phyloP scores from a whole-genome alignment of 2,888 invertebrate species.

The Nomada hirtipes region DNA sequence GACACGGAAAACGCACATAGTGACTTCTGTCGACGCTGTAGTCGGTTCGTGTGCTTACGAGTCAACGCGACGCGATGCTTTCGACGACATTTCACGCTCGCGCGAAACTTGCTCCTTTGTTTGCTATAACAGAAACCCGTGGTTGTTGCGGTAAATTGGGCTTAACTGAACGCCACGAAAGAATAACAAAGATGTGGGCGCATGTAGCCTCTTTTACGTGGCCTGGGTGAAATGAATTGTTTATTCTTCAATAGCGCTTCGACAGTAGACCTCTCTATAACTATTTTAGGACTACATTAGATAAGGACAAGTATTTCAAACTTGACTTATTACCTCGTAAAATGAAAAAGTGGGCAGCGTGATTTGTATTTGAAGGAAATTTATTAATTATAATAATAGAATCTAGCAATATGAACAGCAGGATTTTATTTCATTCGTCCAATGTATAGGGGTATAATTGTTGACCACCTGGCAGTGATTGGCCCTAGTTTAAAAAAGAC shows the following conservation, averaged over 20 bases:
- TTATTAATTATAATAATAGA: too few relatives aligned
- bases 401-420: too few relatives aligned
- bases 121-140: constrained; percentile 12
- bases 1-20: constrained; percentile 21
- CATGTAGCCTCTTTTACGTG: neutral
- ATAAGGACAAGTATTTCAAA: too few relatives aligned
- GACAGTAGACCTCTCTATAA: too few relatives aligned
- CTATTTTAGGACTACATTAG: too few relatives aligned
- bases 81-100: constrained; percentile 18
- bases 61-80: neutral
- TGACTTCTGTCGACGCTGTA: constrained; percentile 10
- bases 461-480: too few relatives aligned
- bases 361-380: too few relatives aligned
- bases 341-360: too few relatives aligned
- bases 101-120: constrained; percentile 16
- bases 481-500: too few relatives aligned
- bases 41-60: neutral
- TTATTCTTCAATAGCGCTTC: neutral
- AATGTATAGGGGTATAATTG: too few relatives aligned
- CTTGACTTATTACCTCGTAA: too few relatives aligned
- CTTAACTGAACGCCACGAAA: neutral
- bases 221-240: neutral
- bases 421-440: too few relatives aligned
- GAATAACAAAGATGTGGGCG: neutral
- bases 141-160: neutral